A percentile compares a stretch with the other conserved stretches of the same genome.
These are phyloP conservation scores for Lordiphosa andalusiaca DNA, from an alignment of 2,888 invertebrate genomes.

Conservation along the genomic window DNA sequence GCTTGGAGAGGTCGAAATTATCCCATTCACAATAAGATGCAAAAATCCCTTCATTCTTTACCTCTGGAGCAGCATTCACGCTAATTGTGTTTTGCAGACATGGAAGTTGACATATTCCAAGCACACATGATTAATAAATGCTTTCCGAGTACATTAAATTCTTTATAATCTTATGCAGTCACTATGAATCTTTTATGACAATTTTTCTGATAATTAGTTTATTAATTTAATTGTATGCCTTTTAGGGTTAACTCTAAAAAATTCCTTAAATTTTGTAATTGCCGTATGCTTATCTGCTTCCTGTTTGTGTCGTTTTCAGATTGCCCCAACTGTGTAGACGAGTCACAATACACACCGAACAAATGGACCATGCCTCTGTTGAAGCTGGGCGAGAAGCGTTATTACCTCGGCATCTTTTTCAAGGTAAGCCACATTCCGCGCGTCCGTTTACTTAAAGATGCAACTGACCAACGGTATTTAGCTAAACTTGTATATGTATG, in stretches of 20 bases:
- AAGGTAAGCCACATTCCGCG: slow-evolving; percentile 85
- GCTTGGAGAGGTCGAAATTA: too few species aligned
- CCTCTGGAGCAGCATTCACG: too few species aligned
- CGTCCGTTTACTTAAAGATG: slow-evolving; percentile 19
- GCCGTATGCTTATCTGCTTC: slow-evolving; percentile 2
- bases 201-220: neutral
- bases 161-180: neutral
- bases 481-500: neutral
- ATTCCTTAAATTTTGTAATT: slow-evolving; percentile 3
- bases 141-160: too few species aligned
- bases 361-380: slow-evolving; percentile 95
- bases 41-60: too few species aligned
- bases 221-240: neutral
- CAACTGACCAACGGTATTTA: slow-evolving; percentile 47
- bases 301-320: slow-evolving; percentile 81
- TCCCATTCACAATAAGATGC: too few species aligned
- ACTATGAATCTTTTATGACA: slow-evolving; percentile 16
- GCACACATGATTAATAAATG: too few species aligned
- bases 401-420: slow-evolving; percentile 95
- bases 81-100: too few species aligned
- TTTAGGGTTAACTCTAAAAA: neutral
- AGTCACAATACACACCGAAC: slow-evolving; percentile 85
- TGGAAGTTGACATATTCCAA: too few species aligned
- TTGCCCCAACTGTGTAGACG: slow-evolving; percentile 90
- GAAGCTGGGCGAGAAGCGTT: slow-evolving; percentile 92